Evolutionary conservation across 2,888 invertebrate species (phyloP).

Genomic region (Acleris holmiana): DNA sequence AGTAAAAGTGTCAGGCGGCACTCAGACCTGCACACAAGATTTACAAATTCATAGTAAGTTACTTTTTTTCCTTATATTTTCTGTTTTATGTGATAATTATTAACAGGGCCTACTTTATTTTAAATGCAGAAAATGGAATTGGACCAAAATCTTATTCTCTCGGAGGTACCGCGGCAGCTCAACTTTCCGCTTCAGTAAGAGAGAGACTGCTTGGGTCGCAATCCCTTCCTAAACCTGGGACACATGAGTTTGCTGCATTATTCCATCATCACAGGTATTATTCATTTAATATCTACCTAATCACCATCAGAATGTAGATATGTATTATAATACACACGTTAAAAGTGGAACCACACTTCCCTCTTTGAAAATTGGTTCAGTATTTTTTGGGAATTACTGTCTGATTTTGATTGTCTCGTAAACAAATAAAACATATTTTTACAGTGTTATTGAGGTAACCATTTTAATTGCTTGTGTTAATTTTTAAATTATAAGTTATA

Average conservation of each 20-base stretch:
- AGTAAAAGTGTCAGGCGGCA: constrained; percentile 95
- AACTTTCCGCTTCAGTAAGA: constrained; percentile 93
- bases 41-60: constrained; percentile 87
- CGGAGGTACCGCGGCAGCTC: constrained; percentile 93
- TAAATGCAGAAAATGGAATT: constrained; percentile 86
- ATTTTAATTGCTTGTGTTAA: too few species aligned
- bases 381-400: too few species aligned
- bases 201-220: constrained; percentile 94
- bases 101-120: neutral
- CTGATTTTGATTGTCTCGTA: too few species aligned
- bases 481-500: too few species aligned
- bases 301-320: neutral
- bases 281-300: neutral
- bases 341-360: too few species aligned
- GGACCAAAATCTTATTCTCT: constrained; percentile 94
- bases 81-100: neutral
- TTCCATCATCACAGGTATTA: constrained; percentile 85
- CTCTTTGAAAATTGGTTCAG: too few species aligned
- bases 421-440: too few species aligned
- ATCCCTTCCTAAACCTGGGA: constrained; percentile 91
- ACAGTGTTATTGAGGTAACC: too few species aligned
- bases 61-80: neutral
- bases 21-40: constrained; percentile 93
- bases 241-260: constrained; percentile 87
- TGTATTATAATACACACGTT: too few species aligned